Evolutionary conservation across 2,113 vertebrate species (phyloP).

Genomic region (Speoplatyrhinus poulsoni): DNA sequence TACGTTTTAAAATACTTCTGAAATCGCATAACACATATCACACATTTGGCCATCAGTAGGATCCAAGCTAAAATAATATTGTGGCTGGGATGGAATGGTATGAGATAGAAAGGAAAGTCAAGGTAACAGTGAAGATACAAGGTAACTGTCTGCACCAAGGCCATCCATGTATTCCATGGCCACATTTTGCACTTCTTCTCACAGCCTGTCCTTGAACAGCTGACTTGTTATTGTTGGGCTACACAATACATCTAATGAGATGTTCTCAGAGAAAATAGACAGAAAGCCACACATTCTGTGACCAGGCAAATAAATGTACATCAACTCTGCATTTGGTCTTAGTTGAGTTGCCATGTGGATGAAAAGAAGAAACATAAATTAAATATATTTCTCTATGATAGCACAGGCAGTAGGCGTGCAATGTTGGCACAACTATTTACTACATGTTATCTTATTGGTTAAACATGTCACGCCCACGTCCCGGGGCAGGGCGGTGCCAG

Average conservation of each 20-base stretch:
- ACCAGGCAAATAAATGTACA: neutral
- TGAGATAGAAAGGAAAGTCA: neutral
- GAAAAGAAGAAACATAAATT: no score
- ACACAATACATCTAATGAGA: neutral
- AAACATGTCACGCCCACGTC: no score
- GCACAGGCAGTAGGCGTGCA: neutral
- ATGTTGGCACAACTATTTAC: constrained; percentile 14
- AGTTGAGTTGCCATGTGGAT: no score
- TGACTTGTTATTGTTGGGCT: neutral
- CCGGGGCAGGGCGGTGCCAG: no score
- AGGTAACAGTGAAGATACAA: neutral
- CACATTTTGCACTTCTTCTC: neutral
- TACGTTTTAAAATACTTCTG: no score
- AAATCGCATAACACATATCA: no score
- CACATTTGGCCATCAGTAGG: neutral
- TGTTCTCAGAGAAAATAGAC: neutral
- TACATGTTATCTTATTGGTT: no score
- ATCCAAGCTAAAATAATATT: neutral
- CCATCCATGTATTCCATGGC: neutral
- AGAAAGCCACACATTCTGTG: neutral
- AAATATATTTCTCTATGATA: no score
- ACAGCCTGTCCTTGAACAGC: neutral
- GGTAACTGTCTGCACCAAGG: neutral
- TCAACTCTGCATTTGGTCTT: no score
- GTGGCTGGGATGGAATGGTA: neutral